Conservation (phyloP, 2,113 vertebrate species). For the Baryphthengus martii region DNA sequence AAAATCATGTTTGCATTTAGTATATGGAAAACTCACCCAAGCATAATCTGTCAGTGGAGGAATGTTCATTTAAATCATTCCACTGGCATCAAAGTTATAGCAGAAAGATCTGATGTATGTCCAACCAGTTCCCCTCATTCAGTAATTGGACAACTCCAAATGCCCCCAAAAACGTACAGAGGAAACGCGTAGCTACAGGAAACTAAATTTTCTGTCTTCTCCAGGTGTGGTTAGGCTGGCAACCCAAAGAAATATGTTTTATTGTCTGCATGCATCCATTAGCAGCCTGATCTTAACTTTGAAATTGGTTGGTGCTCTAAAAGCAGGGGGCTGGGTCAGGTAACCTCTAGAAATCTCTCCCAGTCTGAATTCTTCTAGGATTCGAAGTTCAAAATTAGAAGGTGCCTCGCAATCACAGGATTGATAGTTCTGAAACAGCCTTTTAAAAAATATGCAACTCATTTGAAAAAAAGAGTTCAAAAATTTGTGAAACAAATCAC, state of each 20-base stretch:
- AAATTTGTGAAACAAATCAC: background rate
- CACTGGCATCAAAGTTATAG: background rate
- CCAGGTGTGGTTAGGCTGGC: background rate
- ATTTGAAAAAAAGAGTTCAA: background rate
- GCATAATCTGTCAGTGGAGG: background rate
- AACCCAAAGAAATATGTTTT: background rate
- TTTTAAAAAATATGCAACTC: background rate
- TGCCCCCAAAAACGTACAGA: background rate
- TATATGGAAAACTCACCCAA: background rate
- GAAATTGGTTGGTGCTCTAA: background rate
- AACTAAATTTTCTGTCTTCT: background rate
- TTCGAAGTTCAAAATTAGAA: background rate
- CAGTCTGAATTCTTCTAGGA: background rate
- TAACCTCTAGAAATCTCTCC: background rate
- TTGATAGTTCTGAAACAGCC: background rate
- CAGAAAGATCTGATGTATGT: background rate
- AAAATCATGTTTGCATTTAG: background rate
- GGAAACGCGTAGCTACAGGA: background rate
- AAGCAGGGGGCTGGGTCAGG: background rate
- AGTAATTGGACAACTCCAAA: background rate
- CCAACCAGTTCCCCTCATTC: background rate
- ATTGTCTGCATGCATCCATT: background rate
- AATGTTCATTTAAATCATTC: background rate
- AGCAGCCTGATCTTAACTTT: background rate
- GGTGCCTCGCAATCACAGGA: background rate